Conservation (phyloP, 2,888 invertebrate genomes). For the Gari tellinella region DNA sequence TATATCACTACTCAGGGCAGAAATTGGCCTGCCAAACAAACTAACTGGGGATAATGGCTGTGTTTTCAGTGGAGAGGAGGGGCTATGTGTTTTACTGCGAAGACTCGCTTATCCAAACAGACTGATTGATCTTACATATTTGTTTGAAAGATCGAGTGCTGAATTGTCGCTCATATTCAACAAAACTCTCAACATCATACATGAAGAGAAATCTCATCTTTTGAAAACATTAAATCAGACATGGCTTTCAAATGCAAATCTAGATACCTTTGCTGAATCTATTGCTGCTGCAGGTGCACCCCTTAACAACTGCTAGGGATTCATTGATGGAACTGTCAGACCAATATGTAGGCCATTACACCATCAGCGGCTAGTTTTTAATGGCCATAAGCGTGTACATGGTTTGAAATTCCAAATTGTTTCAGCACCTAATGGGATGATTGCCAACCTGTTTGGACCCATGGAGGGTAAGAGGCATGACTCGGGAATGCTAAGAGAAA, state of each 20-base stretch:
- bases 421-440: too few species aligned
- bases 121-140: background rate
- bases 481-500: constrained; percentile 20
- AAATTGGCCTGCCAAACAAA: background rate
- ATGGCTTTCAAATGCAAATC: background rate
- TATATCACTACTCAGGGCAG: constrained; percentile 1
- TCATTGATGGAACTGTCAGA: constrained; percentile 35
- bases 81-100: background rate
- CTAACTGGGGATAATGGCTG: background rate
- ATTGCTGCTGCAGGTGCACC: constrained; percentile 1
- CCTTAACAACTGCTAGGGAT: constrained; percentile 1
- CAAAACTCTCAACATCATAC: background rate
- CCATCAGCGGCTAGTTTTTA: constrained; percentile 20
- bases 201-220: background rate
- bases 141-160: background rate
- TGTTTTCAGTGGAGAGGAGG: constrained; percentile 1
- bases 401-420: constrained; percentile 30
- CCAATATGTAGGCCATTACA: constrained; percentile 32
- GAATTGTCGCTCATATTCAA: constrained; percentile 3
- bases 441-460: constrained; percentile 37
- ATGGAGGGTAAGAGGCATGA: constrained; percentile 28
- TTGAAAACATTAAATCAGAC: background rate
- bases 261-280: background rate
- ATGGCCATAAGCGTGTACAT: constrained; percentile 33
- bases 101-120: constrained; percentile 8